phyloP scores from a whole-genome alignment of 1,140 invertebrate species.

The Batillaria attramentaria region DNA sequence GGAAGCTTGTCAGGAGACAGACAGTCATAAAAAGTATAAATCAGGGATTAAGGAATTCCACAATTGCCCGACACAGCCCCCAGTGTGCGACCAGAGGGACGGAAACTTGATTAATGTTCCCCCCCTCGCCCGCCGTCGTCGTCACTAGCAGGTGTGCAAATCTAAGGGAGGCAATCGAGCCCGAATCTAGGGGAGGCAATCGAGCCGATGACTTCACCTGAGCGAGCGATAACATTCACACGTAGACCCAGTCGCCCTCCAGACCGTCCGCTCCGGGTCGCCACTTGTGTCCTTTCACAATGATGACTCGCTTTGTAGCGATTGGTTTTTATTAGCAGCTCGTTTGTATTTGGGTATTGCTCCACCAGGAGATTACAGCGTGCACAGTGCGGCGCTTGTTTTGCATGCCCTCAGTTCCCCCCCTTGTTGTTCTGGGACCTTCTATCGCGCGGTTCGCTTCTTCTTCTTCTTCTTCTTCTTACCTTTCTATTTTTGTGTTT shows the following conservation, averaged over 20 bases:
- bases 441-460: no score
- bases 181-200: no score
- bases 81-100: not conserved
- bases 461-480: no score
- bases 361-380: not conserved
- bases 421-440: no score
- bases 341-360: not conserved
- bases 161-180: not conserved
- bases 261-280: not conserved
- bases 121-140: not conserved
- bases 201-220: not conserved
- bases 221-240: not conserved
- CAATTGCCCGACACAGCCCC: not conserved
- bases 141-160: not conserved
- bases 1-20: not conserved
- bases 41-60: not conserved
- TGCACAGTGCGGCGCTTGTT: not conserved
- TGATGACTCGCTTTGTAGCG: conserved; percentile 3
- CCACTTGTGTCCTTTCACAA: not conserved
- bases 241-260: not conserved
- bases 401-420: no score
- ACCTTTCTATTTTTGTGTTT: no score
- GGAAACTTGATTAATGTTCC: not conserved
- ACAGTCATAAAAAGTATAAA: conserved; percentile 4
- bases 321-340: conserved; percentile 12